These are phyloP conservation scores for Drosophila niveifrons DNA, from an alignment of 2,888 invertebrate genomes.

Conservation along the genomic window DNA sequence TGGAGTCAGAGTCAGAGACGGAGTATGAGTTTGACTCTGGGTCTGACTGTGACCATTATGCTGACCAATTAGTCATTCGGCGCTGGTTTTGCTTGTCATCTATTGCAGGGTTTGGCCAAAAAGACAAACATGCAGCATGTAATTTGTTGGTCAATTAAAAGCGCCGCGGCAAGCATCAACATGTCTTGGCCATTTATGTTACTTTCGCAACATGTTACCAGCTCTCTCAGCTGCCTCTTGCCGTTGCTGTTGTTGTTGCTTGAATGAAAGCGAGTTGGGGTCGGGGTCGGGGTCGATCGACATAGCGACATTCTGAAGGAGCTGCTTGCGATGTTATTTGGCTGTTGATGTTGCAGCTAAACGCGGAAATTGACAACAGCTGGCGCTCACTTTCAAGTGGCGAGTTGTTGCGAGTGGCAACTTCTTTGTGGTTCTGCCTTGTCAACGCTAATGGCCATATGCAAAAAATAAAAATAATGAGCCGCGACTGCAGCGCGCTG, in stretches of 20 bases:
- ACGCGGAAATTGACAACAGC: constrained; percentile 78
- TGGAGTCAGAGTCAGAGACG: constrained; percentile 21
- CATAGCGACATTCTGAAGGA: constrained; percentile 51
- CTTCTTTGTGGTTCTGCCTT: constrained; percentile 81
- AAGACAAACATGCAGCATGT: constrained; percentile 71
- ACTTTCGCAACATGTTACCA: constrained; percentile 59
- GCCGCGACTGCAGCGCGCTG: constrained; percentile 56
- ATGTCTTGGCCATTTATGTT: constrained; percentile 66
- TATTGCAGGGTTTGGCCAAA: constrained; percentile 73
- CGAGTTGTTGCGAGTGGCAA: constrained; percentile 49
- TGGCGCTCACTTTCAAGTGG: constrained; percentile 76
- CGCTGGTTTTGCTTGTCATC: constrained; percentile 77
- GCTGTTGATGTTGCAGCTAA: constrained; percentile 27
- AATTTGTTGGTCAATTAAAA: constrained; percentile 81
- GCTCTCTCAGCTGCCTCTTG: constrained; percentile 5
- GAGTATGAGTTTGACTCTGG: constrained; percentile 3
- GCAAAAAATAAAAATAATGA: constrained; percentile 72
- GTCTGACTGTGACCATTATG: constrained; percentile 72
- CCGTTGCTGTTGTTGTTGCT: constrained; percentile 19
- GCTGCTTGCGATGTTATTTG: constrained; percentile 6
- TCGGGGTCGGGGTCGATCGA: constrained; percentile 41
- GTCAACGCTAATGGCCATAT: constrained; percentile 80
- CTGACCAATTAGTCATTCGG: constrained; percentile 78
- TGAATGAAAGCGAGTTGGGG: constrained; percentile 68
- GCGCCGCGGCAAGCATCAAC: constrained; percentile 72